Evolutionary conservation across 2,888 invertebrate species (phyloP).

Genomic region (Cryptocheilus praepositus): DNA sequence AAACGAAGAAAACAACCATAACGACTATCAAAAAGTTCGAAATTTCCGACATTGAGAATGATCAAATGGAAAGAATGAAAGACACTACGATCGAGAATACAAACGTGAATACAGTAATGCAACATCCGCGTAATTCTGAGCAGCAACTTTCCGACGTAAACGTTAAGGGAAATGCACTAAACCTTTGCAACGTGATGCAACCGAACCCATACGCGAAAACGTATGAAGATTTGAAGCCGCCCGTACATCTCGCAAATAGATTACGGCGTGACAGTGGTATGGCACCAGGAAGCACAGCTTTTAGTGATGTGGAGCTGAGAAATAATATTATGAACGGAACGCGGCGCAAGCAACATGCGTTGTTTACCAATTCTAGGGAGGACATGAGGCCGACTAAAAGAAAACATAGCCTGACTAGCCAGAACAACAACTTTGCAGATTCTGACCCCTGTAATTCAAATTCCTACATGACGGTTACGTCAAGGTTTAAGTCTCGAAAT

Average conservation of each 20-base stretch:
- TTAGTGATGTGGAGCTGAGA: slow-evolving; percentile 27
- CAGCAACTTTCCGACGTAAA: slow-evolving; percentile 1
- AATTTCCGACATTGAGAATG: slow-evolving; percentile 4
- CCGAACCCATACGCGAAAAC: slow-evolving; percentile 50
- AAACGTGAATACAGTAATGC: not conserved
- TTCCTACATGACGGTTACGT: slow-evolving; percentile 36
- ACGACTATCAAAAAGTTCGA: not conserved
- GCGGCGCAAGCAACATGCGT: slow-evolving; percentile 32
- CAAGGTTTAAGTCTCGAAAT: slow-evolving; percentile 39
- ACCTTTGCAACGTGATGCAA: slow-evolving; percentile 33
- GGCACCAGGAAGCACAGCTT: slow-evolving; percentile 7
- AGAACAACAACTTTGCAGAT: slow-evolving; percentile 32
- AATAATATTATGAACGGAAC: slow-evolving; percentile 25
- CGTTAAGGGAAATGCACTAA: slow-evolving; percentile 10
- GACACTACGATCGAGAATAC: slow-evolving; percentile 1
- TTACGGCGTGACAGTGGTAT: slow-evolving; percentile 18
- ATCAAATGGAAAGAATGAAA: not conserved
- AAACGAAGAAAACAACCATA: slow-evolving; percentile 11
- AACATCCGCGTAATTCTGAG: not conserved
- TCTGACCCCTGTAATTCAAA: slow-evolving; percentile 28
- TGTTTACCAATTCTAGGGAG: slow-evolving; percentile 31
- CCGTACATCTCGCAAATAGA: slow-evolving; percentile 13
- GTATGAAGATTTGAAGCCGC: slow-evolving; percentile 45
- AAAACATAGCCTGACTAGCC: slow-evolving; percentile 33
- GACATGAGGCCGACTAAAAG: slow-evolving; percentile 26